phyloP scores from a whole-genome alignment of 2,113 vertebrate genomes.

The Pelusios castaneus region DNA sequence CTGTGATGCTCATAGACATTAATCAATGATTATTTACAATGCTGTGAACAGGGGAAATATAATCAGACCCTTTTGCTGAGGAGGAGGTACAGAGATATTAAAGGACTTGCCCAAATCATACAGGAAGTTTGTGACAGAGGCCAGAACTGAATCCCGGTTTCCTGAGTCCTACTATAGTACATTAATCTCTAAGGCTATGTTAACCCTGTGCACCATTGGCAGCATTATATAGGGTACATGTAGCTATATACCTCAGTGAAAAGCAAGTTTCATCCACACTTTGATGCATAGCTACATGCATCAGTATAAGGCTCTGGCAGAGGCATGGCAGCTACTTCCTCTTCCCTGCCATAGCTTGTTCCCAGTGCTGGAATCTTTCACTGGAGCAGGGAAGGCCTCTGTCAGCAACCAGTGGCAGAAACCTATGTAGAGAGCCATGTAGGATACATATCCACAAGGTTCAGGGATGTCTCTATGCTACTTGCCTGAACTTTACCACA shows the following conservation, averaged over 20 bases:
- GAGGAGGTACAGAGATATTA: constrained; percentile 9
- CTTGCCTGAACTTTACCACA: neutral
- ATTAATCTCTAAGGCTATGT: neutral
- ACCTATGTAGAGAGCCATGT: neutral
- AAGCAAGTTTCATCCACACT: neutral
- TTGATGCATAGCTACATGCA: neutral
- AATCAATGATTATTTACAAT: neutral
- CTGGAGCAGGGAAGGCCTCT: neutral
- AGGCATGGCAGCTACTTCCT: neutral
- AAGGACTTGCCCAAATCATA: neutral
- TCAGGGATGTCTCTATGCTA: neutral
- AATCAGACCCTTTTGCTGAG: constrained; percentile 28
- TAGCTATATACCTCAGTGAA: neutral
- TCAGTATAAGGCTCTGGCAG: neutral
- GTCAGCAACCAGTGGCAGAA: neutral
- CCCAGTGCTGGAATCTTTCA: neutral
- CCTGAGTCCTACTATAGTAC: neutral
- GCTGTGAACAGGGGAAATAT: constrained; percentile 11
- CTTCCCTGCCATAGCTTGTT: neutral
- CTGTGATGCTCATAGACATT: neutral
- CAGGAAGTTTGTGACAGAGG: neutral
- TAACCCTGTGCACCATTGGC: no score
- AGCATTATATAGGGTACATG: neutral
- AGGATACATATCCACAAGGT: neutral
- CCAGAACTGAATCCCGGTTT: neutral